These are phyloP conservation scores for Anas platyrhynchos DNA, from an alignment of 2,113 vertebrate genomes.

Conservation along the genomic window DNA sequence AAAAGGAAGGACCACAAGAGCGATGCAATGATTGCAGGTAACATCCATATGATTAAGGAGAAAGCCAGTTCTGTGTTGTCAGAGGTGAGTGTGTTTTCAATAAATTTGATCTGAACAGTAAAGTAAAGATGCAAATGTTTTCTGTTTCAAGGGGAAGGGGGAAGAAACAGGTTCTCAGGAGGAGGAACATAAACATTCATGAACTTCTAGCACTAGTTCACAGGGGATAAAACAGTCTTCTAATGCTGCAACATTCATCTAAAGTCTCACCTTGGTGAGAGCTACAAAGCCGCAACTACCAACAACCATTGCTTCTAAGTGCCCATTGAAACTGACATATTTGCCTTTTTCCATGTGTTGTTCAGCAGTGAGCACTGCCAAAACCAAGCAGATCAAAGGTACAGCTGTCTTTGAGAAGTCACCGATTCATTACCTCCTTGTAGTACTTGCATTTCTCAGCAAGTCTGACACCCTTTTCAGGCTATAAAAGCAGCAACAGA, in stretches of 20 bases:
- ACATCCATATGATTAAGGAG: background rate
- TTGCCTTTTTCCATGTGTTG: background rate
- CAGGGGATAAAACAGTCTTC: background rate
- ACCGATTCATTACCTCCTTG: background rate
- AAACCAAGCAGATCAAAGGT: background rate
- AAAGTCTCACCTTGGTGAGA: background rate
- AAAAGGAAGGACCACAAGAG: background rate
- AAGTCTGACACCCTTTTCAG: background rate
- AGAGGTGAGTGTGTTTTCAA: background rate
- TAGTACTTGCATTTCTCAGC: background rate
- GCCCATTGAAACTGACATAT: background rate
- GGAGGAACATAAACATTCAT: background rate
- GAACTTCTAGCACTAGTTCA: background rate
- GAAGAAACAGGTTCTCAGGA: background rate
- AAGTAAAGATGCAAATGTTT: background rate
- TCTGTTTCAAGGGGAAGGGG: background rate
- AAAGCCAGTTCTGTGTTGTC: background rate
- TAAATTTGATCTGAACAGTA: background rate
- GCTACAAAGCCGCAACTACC: background rate
- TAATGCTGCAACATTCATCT: background rate
- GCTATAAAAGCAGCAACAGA: conserved; percentile 25
- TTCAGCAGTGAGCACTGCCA: background rate
- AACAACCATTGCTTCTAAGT: background rate
- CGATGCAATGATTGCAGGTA: background rate
- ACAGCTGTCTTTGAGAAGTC: background rate